phyloP scores from a whole-genome alignment of 2,888 invertebrate species.

The Stenurella melanura region DNA sequence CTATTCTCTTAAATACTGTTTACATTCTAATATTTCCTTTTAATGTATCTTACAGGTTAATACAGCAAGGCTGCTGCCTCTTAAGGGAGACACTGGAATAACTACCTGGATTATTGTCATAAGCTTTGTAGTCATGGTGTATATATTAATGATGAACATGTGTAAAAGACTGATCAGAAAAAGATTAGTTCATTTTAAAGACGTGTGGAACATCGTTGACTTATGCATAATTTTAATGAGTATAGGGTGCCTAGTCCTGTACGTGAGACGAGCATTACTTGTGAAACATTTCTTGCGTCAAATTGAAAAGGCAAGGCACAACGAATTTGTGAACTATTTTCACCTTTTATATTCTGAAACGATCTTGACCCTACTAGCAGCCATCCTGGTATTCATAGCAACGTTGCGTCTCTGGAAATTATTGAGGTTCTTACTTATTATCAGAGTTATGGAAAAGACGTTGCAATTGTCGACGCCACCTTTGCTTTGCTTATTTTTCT shows the following conservation, averaged over 20 bases:
- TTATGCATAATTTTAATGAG: slow-evolving; percentile 60
- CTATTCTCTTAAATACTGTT: too few relatives aligned
- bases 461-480: slow-evolving; percentile 53
- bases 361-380: slow-evolving; percentile 57
- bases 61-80: slow-evolving; percentile 61
- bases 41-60: slow-evolving; percentile 57
- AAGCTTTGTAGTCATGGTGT: slow-evolving; percentile 57
- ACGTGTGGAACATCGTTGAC: slow-evolving; percentile 62
- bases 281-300: slow-evolving; percentile 53
- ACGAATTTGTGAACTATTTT: slow-evolving; percentile 65
- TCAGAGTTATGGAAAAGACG: slow-evolving; percentile 64
- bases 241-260: slow-evolving; percentile 54
- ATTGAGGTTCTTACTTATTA: slow-evolving; percentile 62
- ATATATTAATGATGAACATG: slow-evolving; percentile 52
- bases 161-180: slow-evolving; percentile 52
- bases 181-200: slow-evolving; percentile 51
- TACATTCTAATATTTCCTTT: too few relatives aligned
- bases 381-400: slow-evolving; percentile 61
- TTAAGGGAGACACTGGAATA: slow-evolving; percentile 51
- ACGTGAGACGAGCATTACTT: slow-evolving; percentile 48
- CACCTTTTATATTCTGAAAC: slow-evolving; percentile 59
- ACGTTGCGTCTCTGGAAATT: slow-evolving; percentile 66
- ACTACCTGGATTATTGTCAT: slow-evolving; percentile 50
- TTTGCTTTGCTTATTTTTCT: slow-evolving; percentile 56
- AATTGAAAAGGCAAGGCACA: slow-evolving; percentile 59